Evolutionary conservation across 2,113 vertebrate genomes (phyloP), one percentile per base, ranked within the genome.

Genomic region (Odocoileus hemionus): DNA sequence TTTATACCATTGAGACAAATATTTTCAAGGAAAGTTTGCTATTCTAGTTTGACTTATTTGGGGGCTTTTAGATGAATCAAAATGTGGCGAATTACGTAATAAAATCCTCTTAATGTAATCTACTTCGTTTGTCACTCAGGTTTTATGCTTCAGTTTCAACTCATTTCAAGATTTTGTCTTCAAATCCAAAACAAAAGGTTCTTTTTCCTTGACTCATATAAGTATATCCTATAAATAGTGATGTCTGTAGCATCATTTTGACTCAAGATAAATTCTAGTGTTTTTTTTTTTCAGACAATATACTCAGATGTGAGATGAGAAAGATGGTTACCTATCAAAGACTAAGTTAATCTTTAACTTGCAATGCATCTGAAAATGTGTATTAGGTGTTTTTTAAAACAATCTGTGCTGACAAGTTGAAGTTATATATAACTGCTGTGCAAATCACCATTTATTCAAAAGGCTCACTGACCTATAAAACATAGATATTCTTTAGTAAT

Each of bases 181-280:
- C 83, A 74, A 87, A 82, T 94, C 79, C 84, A 67, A 91, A 94
- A 58, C 50, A 55, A 91, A 88, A 93, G 96, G n/a, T 96, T 89
- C 36, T 97, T 97, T 97, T 97, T 87, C 89, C 92, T 96, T 96
- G 97, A 96, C 85, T 95, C 93, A 96, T 92, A 45, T 30, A 52
- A 89, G 74, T 16, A 60, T 79, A 28, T 76, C 67, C 84, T 94
- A 52, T 86, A 57, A 47, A 43, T 2, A 26, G 58, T 57, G 57
- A 50, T 47, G 13, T 47, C 89, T 61, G 3, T 12, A 14, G 52
- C n/a, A 2, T 39, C 36, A 12, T 74, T 91, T 57, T 67, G 79
- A 57, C 67, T 89, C 47, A 13, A 86, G 58, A 67, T 54, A 74
- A 90, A 45, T 83, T 57, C 30, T 67, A 52, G 78, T 64, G 7